A percentile compares a stretch with the other conserved stretches of the same genome.
phyloP scores from a whole-genome alignment of 2,888 invertebrate species.

The Odontomyia ornata region DNA sequence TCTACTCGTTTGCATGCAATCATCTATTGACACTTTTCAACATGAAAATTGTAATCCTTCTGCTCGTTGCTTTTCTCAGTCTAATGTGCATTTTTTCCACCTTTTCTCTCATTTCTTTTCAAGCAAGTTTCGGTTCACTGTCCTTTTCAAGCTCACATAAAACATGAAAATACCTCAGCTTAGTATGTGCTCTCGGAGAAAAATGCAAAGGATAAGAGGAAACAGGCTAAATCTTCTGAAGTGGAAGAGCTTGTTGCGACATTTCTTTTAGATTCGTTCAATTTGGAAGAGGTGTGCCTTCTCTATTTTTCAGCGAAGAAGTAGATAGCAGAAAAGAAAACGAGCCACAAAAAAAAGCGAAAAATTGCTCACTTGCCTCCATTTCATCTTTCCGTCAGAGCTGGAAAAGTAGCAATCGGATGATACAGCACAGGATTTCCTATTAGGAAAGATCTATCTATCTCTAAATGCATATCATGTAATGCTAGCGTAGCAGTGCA shows the following conservation, averaged over 20 bases:
- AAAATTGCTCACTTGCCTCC: neutral
- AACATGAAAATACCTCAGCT: neutral
- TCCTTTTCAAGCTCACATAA: neutral
- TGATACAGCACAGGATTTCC: neutral
- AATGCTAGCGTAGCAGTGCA: neutral
- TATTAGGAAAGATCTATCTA: neutral
- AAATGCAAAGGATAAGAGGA: neutral
- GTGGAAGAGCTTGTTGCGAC: slow-evolving; percentile 33
- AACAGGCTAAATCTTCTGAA: slow-evolving; percentile 9
- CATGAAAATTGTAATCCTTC: slow-evolving; percentile 13
- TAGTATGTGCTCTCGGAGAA: neutral
- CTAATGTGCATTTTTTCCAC: neutral
- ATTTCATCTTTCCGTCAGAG: neutral
- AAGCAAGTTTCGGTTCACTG: neutral
- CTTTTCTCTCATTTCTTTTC: neutral
- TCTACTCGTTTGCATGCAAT: slow-evolving; percentile 5
- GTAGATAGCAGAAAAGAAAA: neutral
- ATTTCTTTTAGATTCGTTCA: slow-evolving; percentile 9
- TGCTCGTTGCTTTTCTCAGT: neutral
- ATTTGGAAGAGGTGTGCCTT: slow-evolving; percentile 2
- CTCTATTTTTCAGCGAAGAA: neutral
- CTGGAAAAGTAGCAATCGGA: slow-evolving; percentile 10
- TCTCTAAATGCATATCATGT: neutral
- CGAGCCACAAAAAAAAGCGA: neutral
- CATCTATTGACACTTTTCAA: neutral